A percentile compares a stretch with the other conserved stretches of the same genome.
Evolutionary conservation across 2,797 vertebrate species (phyloP).

Genomic region (Hyperoplus lanceolatus): DNA sequence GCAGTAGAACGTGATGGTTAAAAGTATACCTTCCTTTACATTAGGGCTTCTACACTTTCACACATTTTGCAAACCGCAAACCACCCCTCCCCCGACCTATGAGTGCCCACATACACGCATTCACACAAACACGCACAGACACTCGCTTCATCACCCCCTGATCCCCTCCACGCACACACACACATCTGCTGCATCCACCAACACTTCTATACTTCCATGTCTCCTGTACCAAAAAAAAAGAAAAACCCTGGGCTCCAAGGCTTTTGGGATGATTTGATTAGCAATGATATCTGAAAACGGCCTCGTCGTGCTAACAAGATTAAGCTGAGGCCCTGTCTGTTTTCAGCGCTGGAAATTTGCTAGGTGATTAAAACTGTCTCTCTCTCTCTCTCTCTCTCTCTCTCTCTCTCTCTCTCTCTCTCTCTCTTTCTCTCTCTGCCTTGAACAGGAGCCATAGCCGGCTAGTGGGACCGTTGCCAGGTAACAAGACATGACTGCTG

Average conservation of each 20-base stretch:
- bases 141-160: constrained; percentile 49
- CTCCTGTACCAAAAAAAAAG: constrained; percentile 48
- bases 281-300: constrained; percentile 92
- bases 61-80: constrained; percentile 30
- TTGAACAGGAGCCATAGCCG: constrained; percentile 78
- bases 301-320: constrained; percentile 93
- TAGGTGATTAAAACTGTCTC: constrained; percentile 89
- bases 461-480: constrained; percentile 89
- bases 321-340: constrained; percentile 89
- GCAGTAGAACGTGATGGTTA: constrained; percentile 39
- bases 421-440: neutral
- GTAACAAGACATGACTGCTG: constrained; percentile 84
- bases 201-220: constrained; percentile 40
- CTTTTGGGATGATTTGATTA: constrained; percentile 92
- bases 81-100: neutral
- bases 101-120: constrained; percentile 48
- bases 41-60: constrained; percentile 18
- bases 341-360: constrained; percentile 88
- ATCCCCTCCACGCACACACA: constrained; percentile 35
- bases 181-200: constrained; percentile 57
- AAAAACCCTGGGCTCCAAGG: constrained; percentile 78
- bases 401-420: too few relatives aligned
- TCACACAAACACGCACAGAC: constrained; percentile 61
- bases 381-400: constrained; percentile 52
- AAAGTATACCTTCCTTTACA: constrained; percentile 22